phyloP scores from a whole-genome alignment of 2,113 vertebrate genomes.

The Carollia perspicillata region DNA sequence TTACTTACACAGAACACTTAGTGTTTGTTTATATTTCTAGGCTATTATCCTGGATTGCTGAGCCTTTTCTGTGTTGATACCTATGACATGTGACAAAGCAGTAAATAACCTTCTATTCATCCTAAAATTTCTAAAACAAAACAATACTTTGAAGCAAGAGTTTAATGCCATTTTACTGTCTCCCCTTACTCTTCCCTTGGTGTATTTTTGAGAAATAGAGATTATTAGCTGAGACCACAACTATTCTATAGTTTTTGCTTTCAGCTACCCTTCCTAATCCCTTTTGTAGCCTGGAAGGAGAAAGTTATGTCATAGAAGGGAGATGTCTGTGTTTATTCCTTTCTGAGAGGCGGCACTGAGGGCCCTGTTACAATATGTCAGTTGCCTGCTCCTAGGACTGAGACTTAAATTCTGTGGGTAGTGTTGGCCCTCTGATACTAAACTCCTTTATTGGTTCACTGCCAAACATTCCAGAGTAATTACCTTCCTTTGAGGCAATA shows the following conservation, averaged over 20 bases:
- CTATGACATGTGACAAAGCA: background rate
- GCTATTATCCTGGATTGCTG: background rate
- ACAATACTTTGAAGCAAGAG: background rate
- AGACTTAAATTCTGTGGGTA: background rate
- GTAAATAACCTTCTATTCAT: background rate
- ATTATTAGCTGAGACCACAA: background rate
- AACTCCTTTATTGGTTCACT: background rate
- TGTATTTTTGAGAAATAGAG: background rate
- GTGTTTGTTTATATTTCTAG: background rate
- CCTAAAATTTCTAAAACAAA: background rate
- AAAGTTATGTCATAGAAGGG: background rate
- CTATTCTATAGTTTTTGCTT: background rate
- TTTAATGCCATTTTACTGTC: background rate
- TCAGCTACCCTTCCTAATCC: background rate
- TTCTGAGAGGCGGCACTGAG: background rate
- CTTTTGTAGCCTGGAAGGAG: background rate
- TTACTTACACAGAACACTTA: background rate
- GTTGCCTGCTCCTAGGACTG: background rate
- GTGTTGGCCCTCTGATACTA: background rate
- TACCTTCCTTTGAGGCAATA: background rate
- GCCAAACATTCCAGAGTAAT: conserved; percentile 10
- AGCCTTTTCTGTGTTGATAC: background rate
- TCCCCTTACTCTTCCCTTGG: background rate
- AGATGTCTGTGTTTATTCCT: background rate
- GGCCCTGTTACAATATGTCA: background rate